Evolutionary conservation across 2,113 vertebrate genomes (phyloP).

Genomic region (Myocastor coypus): DNA sequence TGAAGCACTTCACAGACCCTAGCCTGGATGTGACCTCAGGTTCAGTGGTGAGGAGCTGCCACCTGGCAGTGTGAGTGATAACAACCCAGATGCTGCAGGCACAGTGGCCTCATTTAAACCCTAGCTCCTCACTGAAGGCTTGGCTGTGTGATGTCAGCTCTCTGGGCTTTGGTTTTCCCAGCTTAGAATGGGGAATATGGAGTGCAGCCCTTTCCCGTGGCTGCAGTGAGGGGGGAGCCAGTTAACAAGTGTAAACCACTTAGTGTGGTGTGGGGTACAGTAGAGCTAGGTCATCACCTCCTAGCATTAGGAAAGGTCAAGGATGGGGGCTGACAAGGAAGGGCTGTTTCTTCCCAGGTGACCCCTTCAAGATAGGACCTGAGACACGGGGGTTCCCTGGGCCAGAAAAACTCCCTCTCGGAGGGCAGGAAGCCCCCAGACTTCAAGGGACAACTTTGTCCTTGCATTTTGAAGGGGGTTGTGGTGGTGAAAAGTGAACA

Average conservation of each 20-base stretch:
- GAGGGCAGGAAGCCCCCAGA: background rate
- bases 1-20: background rate
- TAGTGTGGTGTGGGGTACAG: background rate
- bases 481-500: background rate
- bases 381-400: background rate
- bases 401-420: background rate
- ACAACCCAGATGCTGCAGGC: background rate
- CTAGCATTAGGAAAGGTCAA: background rate
- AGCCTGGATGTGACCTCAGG: background rate
- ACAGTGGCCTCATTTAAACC: background rate
- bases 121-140: background rate
- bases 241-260: background rate
- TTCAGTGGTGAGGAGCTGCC: background rate
- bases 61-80: background rate
- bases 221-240: background rate
- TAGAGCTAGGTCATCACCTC: rapidly evolving
- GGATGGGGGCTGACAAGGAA: background rate
- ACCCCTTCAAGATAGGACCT: background rate
- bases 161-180: background rate
- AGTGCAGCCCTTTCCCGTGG: background rate
- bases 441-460: background rate
- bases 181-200: background rate
- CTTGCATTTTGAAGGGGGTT: background rate
- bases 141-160: background rate
- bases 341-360: background rate